phyloP scores from a whole-genome alignment of 2,797 vertebrate genomes.

The Notolepis coatsorum region DNA sequence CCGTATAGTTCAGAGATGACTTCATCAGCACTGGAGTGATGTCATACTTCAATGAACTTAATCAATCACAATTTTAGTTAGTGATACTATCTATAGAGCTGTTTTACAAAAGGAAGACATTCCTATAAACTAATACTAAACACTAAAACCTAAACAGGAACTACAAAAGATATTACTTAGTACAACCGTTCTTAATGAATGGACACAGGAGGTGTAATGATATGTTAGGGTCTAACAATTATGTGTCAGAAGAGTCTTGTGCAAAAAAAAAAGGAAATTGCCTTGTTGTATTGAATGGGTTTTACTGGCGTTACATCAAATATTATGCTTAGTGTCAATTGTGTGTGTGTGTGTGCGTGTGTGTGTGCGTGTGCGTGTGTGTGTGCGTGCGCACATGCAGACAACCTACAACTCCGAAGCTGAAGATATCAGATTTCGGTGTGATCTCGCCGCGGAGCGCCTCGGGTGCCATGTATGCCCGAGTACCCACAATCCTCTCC shows the following conservation, averaged over 20 bases:
- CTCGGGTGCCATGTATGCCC: constrained; percentile 97
- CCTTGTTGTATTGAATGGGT: constrained; percentile 22
- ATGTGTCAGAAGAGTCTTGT: constrained; percentile 14
- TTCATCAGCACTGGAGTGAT: constrained; percentile 11
- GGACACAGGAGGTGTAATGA: constrained; percentile 14
- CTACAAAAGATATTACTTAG: constrained; percentile 3
- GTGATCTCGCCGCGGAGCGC: constrained; percentile 95
- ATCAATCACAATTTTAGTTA: neutral
- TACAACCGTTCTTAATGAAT: too few species aligned
- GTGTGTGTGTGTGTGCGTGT: neutral
- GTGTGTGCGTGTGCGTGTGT: neutral
- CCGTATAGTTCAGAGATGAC: constrained; percentile 16
- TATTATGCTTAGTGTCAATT: neutral
- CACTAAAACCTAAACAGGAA: neutral
- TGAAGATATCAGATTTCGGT: constrained; percentile 94
- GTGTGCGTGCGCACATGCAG: neutral
- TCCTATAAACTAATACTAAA: neutral
- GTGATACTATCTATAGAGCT: constrained; percentile 1
- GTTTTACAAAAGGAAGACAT: constrained; percentile 20
- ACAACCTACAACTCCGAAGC: constrained; percentile 92
- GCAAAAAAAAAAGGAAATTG: constrained; percentile 17
- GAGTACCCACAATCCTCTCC: constrained; percentile 92
- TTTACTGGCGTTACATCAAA: constrained; percentile 22
- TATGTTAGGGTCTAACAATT: constrained; percentile 22
- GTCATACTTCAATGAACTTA: constrained; percentile 1